phyloP scores from a whole-genome alignment of 2,797 vertebrate species.

The Pterois miles region DNA sequence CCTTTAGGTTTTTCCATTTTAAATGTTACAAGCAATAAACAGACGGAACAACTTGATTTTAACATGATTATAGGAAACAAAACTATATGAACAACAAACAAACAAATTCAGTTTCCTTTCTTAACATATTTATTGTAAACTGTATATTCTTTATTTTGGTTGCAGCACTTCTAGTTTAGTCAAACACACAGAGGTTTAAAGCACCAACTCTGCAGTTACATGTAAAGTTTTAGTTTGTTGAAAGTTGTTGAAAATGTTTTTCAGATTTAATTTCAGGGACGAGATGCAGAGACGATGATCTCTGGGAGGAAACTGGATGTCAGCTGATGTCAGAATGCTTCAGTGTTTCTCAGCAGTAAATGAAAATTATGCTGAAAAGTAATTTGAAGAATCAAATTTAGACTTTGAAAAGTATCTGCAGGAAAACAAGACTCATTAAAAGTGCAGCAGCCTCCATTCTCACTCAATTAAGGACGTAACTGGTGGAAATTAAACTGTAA shows the following conservation, averaged over 20 bases:
- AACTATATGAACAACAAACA: neutral
- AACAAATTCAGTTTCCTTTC: neutral
- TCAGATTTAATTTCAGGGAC: slow-evolving; percentile 7
- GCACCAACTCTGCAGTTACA: neutral
- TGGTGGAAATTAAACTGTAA: slow-evolving; percentile 34
- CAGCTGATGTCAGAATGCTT: slow-evolving; percentile 19
- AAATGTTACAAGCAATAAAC: too few relatives aligned
- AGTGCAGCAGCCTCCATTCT: slow-evolving; percentile 9
- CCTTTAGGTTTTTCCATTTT: too few relatives aligned
- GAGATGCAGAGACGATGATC: slow-evolving; percentile 2
- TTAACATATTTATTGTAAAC: neutral
- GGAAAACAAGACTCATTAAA: slow-evolving; percentile 49
- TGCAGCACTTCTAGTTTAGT: neutral
- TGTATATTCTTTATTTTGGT: neutral
- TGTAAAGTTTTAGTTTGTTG: neutral
- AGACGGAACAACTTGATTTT: too few relatives aligned
- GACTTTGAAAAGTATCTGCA: slow-evolving; percentile 19
- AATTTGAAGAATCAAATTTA: slow-evolving; percentile 30
- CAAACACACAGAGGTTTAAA: neutral
- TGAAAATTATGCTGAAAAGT: slow-evolving; percentile 31
- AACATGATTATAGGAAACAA: too few relatives aligned
- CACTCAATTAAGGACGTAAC: slow-evolving; percentile 23
- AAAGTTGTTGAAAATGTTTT: neutral
- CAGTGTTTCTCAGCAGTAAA: slow-evolving; percentile 23
- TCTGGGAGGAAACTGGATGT: neutral